These are phyloP conservation scores for Synergus gifuensis DNA, from an alignment of 2,888 invertebrate species.

Conservation along the genomic window DNA sequence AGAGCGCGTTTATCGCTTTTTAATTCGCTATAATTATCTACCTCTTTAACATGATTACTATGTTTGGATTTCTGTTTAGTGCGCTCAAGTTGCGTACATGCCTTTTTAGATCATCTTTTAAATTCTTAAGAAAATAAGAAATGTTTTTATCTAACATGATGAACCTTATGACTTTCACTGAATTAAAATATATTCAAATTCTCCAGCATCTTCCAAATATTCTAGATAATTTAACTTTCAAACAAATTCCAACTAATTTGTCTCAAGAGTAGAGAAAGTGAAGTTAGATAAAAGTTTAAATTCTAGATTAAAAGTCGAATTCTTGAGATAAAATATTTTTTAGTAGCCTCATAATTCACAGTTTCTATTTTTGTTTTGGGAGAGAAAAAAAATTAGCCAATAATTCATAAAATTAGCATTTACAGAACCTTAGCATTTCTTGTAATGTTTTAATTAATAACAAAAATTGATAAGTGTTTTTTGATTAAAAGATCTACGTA, in stretches of 20 bases:
- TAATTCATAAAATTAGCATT: neutral
- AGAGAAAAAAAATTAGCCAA: neutral
- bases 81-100: neutral
- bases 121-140: neutral
- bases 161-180: neutral
- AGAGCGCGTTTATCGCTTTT: slow-evolving; percentile 23
- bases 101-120: neutral
- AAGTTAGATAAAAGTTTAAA: neutral
- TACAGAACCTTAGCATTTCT: neutral
- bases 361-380: neutral
- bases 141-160: neutral
- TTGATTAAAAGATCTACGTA: neutral
- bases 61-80: neutral
- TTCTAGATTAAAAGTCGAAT: neutral
- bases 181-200: neutral
- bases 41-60: neutral
- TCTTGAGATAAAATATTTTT: neutral
- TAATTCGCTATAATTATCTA: slow-evolving; percentile 9
- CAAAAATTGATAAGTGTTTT: neutral
- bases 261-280: neutral
- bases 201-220: neutral
- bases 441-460: neutral
- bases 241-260: neutral
- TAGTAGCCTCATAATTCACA: neutral
- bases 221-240: neutral